A percentile compares a stretch with the other conserved stretches of the same genome.
Evolutionary conservation across 2,113 vertebrate species (phyloP).

Genomic region (Alligator sinensis): DNA sequence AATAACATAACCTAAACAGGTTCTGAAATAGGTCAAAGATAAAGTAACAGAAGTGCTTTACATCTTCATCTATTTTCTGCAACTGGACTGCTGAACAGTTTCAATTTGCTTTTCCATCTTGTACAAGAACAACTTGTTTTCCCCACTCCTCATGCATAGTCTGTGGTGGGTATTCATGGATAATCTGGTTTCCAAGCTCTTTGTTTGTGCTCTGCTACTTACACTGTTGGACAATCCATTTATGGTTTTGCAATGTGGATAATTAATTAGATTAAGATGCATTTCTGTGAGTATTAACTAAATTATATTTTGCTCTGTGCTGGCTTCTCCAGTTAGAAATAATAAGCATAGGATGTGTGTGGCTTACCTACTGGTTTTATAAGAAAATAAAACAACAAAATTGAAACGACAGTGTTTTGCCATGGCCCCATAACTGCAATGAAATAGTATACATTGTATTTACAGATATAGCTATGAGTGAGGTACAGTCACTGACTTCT

Average conservation of each 20-base stretch:
- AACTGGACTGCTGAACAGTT: too few relatives aligned
- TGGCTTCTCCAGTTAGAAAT: neutral
- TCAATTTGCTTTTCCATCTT: neutral
- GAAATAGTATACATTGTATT: rapidly evolving
- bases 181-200: too few relatives aligned
- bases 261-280: neutral
- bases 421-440: neutral
- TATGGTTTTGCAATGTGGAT: neutral
- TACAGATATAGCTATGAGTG: neutral
- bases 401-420: neutral
- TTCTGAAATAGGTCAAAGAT: neutral
- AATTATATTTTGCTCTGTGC: neutral
- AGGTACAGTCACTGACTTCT: neutral
- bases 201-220: neutral
- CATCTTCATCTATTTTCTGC: neutral
- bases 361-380: neutral
- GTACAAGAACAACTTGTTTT: neutral
- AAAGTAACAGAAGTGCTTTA: neutral
- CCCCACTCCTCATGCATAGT: rapidly evolving
- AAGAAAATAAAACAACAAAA: neutral
- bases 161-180: neutral
- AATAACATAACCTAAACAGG: neutral
- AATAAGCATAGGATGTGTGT: neutral
- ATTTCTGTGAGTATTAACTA: neutral
- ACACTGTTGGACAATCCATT: neutral